These are phyloP conservation scores for Pungitius pungitius DNA, from an alignment of 2,113 vertebrate species.

Conservation along the genomic window DNA sequence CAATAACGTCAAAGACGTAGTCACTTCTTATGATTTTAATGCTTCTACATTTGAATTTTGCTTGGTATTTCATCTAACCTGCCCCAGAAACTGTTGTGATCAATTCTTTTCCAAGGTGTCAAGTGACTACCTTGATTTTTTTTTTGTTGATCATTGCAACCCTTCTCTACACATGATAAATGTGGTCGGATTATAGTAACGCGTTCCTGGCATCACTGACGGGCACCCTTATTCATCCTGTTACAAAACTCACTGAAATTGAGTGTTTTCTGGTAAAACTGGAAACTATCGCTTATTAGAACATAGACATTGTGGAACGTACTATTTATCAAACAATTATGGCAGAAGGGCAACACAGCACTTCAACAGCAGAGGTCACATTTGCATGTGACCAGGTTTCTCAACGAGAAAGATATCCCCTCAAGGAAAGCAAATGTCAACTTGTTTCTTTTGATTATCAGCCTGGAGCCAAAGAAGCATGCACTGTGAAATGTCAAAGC, in stretches of 20 bases:
- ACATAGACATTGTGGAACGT: neutral
- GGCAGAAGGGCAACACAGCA: neutral
- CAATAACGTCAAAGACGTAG: too few relatives aligned
- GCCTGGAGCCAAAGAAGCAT: slow-evolving; percentile 21
- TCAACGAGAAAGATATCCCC: slow-evolving; percentile 21
- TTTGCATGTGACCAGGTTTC: slow-evolving; percentile 35
- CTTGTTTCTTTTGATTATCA: slow-evolving; percentile 34
- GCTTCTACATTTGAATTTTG: too few relatives aligned
- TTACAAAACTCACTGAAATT: neutral
- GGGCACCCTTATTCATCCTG: neutral
- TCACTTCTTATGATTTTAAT: too few relatives aligned
- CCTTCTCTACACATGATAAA: too few relatives aligned
- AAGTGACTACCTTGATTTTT: too few relatives aligned
- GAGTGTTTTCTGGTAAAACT: neutral
- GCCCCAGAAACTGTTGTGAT: too few relatives aligned
- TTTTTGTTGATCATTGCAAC: too few relatives aligned
- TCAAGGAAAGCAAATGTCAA: slow-evolving; percentile 44
- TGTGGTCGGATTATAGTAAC: too few relatives aligned
- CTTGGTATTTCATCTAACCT: too few relatives aligned
- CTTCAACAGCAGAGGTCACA: slow-evolving; percentile 5
- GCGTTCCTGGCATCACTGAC: too few relatives aligned
- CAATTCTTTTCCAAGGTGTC: too few relatives aligned
- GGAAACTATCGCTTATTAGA: neutral
- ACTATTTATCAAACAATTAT: slow-evolving; percentile 9
- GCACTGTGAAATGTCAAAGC: slow-evolving; percentile 49